Evolutionary conservation across 1,140 invertebrate genomes (phyloP).

Genomic region (Drosophila jambulina): DNA sequence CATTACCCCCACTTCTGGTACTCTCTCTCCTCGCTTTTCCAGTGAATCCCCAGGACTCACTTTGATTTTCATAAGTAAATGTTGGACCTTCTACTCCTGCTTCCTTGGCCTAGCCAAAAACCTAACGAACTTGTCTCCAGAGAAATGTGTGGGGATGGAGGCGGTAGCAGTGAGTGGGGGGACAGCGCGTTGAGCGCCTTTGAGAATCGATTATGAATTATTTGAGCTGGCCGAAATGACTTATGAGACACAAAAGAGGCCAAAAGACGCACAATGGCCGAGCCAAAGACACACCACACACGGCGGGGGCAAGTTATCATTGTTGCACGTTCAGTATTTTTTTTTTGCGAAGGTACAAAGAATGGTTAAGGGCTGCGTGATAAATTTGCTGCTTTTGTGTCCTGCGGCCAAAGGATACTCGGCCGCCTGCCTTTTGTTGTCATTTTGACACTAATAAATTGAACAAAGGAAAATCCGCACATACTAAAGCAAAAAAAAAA

Average conservation of each 20-base stretch:
- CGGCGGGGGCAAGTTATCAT: constrained; percentile 57
- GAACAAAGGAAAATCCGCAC: constrained; percentile 21
- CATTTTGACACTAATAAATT: constrained; percentile 75
- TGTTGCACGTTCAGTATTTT: constrained; percentile 37
- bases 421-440: constrained; percentile 31
- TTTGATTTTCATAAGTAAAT: constrained; percentile 84
- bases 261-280: constrained; percentile 47
- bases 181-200: constrained; percentile 17
- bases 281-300: constrained; percentile 29
- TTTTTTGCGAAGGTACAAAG: neutral
- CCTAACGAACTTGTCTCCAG: constrained; percentile 64
- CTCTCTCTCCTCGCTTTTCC: neutral
- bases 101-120: constrained; percentile 31
- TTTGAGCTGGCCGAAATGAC: constrained; percentile 82
- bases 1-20: constrained; percentile 25
- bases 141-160: constrained; percentile 14
- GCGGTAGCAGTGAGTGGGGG: neutral
- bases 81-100: constrained; percentile 36
- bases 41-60: constrained; percentile 62
- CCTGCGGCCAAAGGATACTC: constrained; percentile 23
- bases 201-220: constrained; percentile 84
- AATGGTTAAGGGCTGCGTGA: constrained; percentile 31
- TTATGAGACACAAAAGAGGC: constrained; percentile 74
- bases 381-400: constrained; percentile 42
- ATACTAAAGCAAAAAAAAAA: constrained; percentile 7